Conservation (phyloP, 2,888 invertebrate species). For the Cecidostiba fungosa region DNA sequence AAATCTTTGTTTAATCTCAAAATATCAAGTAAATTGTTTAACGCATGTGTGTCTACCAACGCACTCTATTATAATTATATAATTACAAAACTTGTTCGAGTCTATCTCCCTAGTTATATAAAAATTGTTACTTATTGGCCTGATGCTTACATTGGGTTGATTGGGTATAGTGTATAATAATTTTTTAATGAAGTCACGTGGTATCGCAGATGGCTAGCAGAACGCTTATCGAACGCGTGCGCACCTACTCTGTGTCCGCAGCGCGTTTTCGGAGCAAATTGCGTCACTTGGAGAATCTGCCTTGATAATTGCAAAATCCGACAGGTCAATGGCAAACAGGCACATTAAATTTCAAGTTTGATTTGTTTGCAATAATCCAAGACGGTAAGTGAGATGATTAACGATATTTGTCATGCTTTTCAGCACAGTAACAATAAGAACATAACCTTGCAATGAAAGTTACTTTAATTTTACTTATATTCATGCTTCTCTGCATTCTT, state of each 20-base stretch:
- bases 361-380: neutral
- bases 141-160: too few relatives aligned
- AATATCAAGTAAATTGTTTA: too few relatives aligned
- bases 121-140: too few relatives aligned
- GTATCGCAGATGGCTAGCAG: too few relatives aligned
- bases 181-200: too few relatives aligned
- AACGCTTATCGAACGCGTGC: neutral
- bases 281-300: constrained; percentile 11
- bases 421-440: constrained; percentile 3
- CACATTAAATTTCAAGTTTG: neutral
- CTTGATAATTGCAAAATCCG: neutral
- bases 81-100: too few relatives aligned
- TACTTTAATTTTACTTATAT: neutral
- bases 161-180: too few relatives aligned
- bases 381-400: neutral
- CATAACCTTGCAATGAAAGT: neutral
- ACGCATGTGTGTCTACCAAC: too few relatives aligned
- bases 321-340: neutral
- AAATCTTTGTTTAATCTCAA: too few relatives aligned
- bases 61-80: too few relatives aligned
- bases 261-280: constrained; percentile 19
- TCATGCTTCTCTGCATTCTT: neutral
- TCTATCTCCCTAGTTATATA: too few relatives aligned
- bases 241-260: neutral
- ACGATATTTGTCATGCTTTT: neutral